Evolutionary conservation across 2,797 vertebrate species (phyloP), one percentile per base, ranked within the genome.

Genomic region (Yasuhikotakia modesta): DNA sequence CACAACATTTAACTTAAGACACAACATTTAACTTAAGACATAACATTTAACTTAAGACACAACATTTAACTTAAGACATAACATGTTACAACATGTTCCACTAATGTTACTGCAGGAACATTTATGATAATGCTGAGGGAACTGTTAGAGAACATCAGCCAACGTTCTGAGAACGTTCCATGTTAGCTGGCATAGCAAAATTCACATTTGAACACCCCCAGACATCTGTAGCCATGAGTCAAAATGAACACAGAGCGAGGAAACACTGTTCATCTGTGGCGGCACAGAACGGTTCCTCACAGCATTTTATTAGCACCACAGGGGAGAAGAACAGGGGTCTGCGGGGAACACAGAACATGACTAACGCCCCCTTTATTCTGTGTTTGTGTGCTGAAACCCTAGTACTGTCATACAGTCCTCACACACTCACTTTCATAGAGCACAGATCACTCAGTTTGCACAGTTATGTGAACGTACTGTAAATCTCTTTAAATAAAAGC

Each of bases 201-300:
- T 61, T 73, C 22, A n/a, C n/a, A n/a, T n/a, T n/a, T n/a, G 58
- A 84, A 70, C 55, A 22, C 70, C 22, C 7, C 65, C 52, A 46
- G 46, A 35, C 71, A 46, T 46, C 74, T 69, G 75, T 63, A 61
- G 24, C 48, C 0, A 24, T 17, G 2, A 19, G 30, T 57, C 58
- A 50, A 48, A 24, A 60, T 27, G 58, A 78, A 65, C 32, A 71
- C 60, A 45, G 60, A 11, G 48, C 24, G 19, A 65, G 45, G 78
- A 57, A 69, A 87, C 30, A 60, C 78, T 86, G 78, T 76, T 57
- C 85, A n/a, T n/a, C n/a, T n/a, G n/a, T n/a, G n/a, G n/a, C n/a
- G n/a, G 82, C 85, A 76, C 84, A 87, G 83, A 63, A 82, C 27
- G 52, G 69, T n/a, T 57, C 68, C 55, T 53, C 63, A 71, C 4